A percentile compares a stretch with the other conserved stretches of the same genome.
These are phyloP conservation scores for Otis tarda DNA, from an alignment of 2,113 vertebrate genomes.

Conservation along the genomic window DNA sequence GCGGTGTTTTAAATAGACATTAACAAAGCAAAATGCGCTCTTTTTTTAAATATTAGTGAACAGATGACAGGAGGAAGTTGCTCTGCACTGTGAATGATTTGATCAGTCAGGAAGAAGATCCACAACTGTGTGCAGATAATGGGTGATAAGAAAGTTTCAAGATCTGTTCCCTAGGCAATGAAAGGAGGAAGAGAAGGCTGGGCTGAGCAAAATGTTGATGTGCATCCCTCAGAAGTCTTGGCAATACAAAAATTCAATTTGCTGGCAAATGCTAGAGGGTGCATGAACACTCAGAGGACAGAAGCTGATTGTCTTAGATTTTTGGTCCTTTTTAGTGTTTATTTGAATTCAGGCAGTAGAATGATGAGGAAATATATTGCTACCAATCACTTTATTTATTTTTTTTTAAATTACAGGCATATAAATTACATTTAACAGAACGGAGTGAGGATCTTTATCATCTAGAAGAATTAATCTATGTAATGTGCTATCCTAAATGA, in stretches of 20 bases:
- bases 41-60: background rate
- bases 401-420: background rate
- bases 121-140: background rate
- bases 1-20: background rate
- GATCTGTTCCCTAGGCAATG: background rate
- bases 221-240: background rate
- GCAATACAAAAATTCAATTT: background rate
- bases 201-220: background rate
- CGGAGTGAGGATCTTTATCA: background rate
- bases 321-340: background rate
- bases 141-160: background rate
- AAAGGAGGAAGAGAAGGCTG: background rate
- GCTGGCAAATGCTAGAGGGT: background rate
- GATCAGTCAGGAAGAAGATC: background rate
- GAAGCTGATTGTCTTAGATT: background rate
- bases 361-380: background rate
- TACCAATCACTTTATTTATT: background rate
- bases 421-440: slow-evolving; percentile 19
- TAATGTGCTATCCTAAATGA: slow-evolving; percentile 30
- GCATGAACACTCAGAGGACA: background rate
- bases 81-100: background rate
- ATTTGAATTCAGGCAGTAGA: background rate
- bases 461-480: slow-evolving; percentile 17
- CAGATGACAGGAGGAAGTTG: background rate
- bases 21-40: background rate